These are phyloP conservation scores for Loris lydekkerianus DNA, from an alignment of 2,797 vertebrate genomes.

Conservation along the genomic window DNA sequence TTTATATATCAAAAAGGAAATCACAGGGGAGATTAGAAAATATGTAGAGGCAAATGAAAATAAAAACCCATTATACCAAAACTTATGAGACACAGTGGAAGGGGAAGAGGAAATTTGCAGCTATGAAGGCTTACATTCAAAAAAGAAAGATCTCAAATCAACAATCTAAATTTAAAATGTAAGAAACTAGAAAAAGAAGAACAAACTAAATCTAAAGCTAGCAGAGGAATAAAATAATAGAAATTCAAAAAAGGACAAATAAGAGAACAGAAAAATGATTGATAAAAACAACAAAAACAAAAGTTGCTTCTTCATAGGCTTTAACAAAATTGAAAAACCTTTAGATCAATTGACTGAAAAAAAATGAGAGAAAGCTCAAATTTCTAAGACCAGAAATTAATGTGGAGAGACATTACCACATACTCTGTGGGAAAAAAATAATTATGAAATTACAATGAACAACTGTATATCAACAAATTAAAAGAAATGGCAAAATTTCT, in stretches of 20 bases:
- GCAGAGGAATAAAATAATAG: background rate
- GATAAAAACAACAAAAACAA: background rate
- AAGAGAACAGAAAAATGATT: background rate
- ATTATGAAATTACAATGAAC: background rate
- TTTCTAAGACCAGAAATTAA: constrained; percentile 13
- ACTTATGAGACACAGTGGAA: background rate
- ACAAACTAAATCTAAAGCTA: background rate
- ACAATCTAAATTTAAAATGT: background rate
- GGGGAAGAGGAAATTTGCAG: background rate
- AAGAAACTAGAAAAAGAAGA: background rate
- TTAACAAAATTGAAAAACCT: background rate
- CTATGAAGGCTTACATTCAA: background rate
- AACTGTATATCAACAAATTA: background rate
- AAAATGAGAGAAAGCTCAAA: background rate
- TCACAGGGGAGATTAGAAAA: constrained; percentile 15
- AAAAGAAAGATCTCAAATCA: background rate
- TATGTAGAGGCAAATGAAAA: background rate
- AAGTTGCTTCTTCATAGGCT: background rate
- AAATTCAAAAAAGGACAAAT: background rate
- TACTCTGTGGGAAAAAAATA: background rate
- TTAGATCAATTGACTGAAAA: background rate
- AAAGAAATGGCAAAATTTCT: background rate
- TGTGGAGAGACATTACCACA: background rate
- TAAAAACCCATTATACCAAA: background rate
- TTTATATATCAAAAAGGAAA: background rate